These are phyloP conservation scores for Stegostoma tigrinum DNA, from an alignment of 2,113 vertebrate genomes.

Conservation along the genomic window DNA sequence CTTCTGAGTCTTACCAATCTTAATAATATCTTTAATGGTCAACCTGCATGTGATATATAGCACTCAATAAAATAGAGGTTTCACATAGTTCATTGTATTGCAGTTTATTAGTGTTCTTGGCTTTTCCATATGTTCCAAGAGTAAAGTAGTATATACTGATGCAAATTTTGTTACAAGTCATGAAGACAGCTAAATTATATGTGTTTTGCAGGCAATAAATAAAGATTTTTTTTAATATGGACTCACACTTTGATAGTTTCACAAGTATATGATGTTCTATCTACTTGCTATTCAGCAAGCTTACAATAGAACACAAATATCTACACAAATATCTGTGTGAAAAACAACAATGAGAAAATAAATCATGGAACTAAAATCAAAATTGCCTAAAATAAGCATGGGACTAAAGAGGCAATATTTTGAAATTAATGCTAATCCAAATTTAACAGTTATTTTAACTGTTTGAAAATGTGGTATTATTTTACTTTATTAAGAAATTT, in stretches of 20 bases:
- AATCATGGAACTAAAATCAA: slow-evolving; percentile 2
- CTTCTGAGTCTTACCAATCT: slow-evolving; percentile 82
- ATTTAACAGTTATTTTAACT: slow-evolving; percentile 23
- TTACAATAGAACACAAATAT: neutral
- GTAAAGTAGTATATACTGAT: slow-evolving; percentile 42
- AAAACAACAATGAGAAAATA: slow-evolving; percentile 29
- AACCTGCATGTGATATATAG: slow-evolving; percentile 93
- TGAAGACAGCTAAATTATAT: slow-evolving; percentile 37
- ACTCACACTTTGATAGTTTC: slow-evolving; percentile 36
- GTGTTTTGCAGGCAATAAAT: slow-evolving; percentile 24
- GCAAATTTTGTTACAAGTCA: slow-evolving; percentile 38
- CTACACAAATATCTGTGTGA: neutral
- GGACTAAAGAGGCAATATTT: neutral
- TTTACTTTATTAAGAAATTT: slow-evolving; percentile 11
- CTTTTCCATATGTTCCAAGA: slow-evolving; percentile 74
- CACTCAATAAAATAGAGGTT: slow-evolving; percentile 84
- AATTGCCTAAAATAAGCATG: neutral
- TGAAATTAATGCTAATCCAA: neutral
- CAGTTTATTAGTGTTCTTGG: slow-evolving; percentile 75
- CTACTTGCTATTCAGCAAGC: slow-evolving; percentile 29
- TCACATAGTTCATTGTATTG: slow-evolving; percentile 65
- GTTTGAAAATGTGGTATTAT: neutral
- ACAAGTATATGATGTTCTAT: slow-evolving; percentile 21
- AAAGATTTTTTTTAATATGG: slow-evolving; percentile 27
- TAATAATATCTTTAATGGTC: slow-evolving; percentile 98